Percentiles rank a stretch among this genome's conserved stretches.
These are phyloP conservation scores for Yponomeuta evonymella DNA, from an alignment of 2,888 invertebrate genomes.

Conservation along the genomic window DNA sequence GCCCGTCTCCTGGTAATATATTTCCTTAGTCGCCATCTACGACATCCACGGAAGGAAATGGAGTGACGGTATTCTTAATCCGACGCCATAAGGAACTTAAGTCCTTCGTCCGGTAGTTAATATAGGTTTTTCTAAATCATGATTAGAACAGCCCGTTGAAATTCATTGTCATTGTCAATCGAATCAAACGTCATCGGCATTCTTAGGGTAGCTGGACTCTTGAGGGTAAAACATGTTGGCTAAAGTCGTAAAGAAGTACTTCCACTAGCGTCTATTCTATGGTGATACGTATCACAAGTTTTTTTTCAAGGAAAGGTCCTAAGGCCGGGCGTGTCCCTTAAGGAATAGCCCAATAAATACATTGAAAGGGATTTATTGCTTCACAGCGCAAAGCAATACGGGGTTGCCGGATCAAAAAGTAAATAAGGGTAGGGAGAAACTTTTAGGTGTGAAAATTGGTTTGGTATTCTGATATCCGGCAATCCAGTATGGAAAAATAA, in stretches of 20 bases:
- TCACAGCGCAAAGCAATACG: background rate
- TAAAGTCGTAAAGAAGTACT: background rate
- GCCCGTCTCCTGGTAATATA: too few relatives aligned
- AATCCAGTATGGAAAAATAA: too few relatives aligned
- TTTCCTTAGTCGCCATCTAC: too few relatives aligned
- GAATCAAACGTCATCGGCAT: background rate
- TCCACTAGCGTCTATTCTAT: background rate
- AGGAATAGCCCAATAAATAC: conserved; percentile 9
- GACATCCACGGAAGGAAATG: too few relatives aligned
- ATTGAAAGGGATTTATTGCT: conserved; percentile 5
- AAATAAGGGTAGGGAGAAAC: background rate
- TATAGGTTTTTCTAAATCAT: too few relatives aligned
- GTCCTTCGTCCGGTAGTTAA: too few relatives aligned
- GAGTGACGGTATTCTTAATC: too few relatives aligned
- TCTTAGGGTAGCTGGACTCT: background rate
- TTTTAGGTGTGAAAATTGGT: background rate
- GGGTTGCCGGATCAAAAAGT: background rate
- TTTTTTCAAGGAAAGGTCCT: background rate
- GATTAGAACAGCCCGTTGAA: too few relatives aligned
- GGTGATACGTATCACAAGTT: background rate
- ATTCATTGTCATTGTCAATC: too few relatives aligned
- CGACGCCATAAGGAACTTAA: too few relatives aligned
- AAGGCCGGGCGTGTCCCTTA: background rate
- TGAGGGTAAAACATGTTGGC: too few relatives aligned
- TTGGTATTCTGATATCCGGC: background rate